Evolutionary conservation across 2,888 invertebrate genomes (phyloP).

Genomic region (Catotricha subobsoleta): DNA sequence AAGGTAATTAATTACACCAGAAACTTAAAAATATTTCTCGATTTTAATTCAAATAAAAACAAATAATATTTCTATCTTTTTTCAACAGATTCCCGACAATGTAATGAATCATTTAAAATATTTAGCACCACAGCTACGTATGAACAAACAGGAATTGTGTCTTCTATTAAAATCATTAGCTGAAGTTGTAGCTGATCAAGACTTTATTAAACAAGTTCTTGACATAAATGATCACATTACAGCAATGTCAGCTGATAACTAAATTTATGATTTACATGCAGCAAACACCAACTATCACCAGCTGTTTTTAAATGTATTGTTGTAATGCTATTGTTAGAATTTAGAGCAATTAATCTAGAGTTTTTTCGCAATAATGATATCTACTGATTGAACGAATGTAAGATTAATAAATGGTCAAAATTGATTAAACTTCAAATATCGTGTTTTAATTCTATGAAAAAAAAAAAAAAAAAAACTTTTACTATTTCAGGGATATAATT

Average conservation of each 20-base stretch:
- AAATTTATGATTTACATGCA: too few relatives aligned
- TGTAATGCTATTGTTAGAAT: too few relatives aligned
- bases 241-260: slow-evolving; percentile 54
- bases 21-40: slow-evolving; percentile 1
- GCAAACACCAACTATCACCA: too few relatives aligned
- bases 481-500: too few relatives aligned
- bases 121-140: slow-evolving; percentile 56
- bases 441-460: too few relatives aligned
- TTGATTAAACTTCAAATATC: too few relatives aligned
- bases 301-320: too few relatives aligned
- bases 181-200: slow-evolving; percentile 46
- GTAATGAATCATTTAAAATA: slow-evolving; percentile 41
- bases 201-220: slow-evolving; percentile 56
- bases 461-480: too few relatives aligned
- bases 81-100: slow-evolving; percentile 40
- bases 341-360: too few relatives aligned
- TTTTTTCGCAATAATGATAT: too few relatives aligned
- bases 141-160: slow-evolving; percentile 43
- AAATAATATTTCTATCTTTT: slow-evolving; percentile 7
- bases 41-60: not conserved
- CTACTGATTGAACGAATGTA: too few relatives aligned
- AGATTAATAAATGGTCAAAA: too few relatives aligned
- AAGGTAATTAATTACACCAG: slow-evolving; percentile 30
- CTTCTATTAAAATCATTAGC: slow-evolving; percentile 45
- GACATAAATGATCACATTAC: slow-evolving; percentile 68